phyloP scores from a whole-genome alignment of 2,888 invertebrate species.

The Stenoptilia bipunctidactyla region DNA sequence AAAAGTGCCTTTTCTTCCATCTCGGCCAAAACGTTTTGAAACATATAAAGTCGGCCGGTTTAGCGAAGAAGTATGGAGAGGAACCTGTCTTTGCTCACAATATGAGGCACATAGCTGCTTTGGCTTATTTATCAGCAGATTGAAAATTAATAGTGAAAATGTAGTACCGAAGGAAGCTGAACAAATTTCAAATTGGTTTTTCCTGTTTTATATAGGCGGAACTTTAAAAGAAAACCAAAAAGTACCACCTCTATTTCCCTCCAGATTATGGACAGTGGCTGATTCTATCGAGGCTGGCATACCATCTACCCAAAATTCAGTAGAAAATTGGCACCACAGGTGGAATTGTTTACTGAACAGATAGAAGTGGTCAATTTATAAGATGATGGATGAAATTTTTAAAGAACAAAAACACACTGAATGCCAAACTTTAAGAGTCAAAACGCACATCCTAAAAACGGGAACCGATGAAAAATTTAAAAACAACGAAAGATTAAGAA shows the following conservation, averaged over 20 bases:
- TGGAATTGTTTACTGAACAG: slow-evolving; percentile 5
- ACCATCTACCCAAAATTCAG: slow-evolving; percentile 2
- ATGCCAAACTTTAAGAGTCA: not conserved
- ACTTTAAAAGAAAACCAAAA: no score
- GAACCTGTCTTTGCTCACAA: slow-evolving; percentile 9
- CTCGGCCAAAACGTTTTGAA: slow-evolving; percentile 10
- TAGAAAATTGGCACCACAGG: slow-evolving; percentile 3
- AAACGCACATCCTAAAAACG: no score
- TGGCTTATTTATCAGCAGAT: slow-evolving; percentile 8
- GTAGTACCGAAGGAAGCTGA: slow-evolving; percentile 8
- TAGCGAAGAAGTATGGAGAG: slow-evolving; percentile 9
- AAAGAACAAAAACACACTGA: slow-evolving; percentile 7
- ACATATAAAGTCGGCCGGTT: slow-evolving; percentile 8
- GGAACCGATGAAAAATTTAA: no score
- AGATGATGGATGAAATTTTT: slow-evolving; percentile 3
- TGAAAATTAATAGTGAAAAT: slow-evolving; percentile 5
- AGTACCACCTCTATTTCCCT: not conserved
- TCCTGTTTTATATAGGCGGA: not conserved
- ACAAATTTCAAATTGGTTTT: slow-evolving; percentile 7
- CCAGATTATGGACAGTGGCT: slow-evolving; percentile 2
- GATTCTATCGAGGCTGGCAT: not conserved
- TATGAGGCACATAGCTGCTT: slow-evolving; percentile 8
- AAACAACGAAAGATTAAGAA: no score
- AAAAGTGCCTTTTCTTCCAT: slow-evolving; percentile 10
- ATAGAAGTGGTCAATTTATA: slow-evolving; percentile 5